A percentile compares a stretch with the other conserved stretches of the same genome.
These are phyloP conservation scores for Mus spretus DNA, from an alignment of 2,797 vertebrate genomes.

Conservation along the genomic window DNA sequence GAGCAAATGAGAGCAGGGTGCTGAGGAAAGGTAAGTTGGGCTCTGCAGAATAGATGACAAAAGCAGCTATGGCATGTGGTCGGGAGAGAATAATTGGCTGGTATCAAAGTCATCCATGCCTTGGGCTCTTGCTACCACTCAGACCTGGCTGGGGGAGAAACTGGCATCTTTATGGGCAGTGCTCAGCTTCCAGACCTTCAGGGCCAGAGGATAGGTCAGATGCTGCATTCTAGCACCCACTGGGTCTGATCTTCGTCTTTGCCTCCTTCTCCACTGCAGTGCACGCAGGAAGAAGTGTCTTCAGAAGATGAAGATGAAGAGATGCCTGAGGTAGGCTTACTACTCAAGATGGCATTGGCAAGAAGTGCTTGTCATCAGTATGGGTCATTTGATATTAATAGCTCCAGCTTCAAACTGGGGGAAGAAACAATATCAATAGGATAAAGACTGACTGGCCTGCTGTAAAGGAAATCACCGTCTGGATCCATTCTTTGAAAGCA, in stretches of 20 bases:
- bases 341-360: background rate
- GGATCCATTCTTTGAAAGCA: background rate
- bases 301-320: constrained; percentile 98
- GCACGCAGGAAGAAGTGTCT: constrained; percentile 94
- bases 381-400: background rate
- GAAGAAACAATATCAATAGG: background rate
- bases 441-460: background rate
- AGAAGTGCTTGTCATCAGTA: background rate
- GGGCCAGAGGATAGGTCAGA: background rate
- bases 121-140: background rate
- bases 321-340: constrained; percentile 94
- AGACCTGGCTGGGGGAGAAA: background rate
- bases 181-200: background rate
- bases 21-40: constrained; percentile 6
- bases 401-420: background rate
- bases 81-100: background rate
- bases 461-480: background rate
- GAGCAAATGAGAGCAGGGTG: background rate
- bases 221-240: background rate
- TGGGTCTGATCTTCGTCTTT: background rate
- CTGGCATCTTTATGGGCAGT: background rate
- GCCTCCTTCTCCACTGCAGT: constrained; percentile 73
- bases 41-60: background rate
- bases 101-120: background rate
- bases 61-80: background rate